Evolutionary conservation across 64 coral and sea anemone species (phyloP), one percentile per base, ranked within the genome.

Genomic region (Montipora capricornis): DNA sequence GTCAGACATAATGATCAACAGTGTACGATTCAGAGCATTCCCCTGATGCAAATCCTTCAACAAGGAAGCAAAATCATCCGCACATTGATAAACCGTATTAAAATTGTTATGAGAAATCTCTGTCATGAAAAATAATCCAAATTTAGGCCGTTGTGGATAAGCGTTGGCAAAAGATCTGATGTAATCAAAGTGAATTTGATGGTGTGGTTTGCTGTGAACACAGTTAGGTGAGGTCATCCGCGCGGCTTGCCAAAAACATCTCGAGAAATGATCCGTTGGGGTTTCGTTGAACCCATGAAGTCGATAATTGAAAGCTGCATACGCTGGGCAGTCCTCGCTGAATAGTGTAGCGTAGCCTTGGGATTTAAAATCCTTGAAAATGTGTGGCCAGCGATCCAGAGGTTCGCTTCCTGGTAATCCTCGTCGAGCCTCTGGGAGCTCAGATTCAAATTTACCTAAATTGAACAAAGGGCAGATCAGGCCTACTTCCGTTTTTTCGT

Each of bases 211-310:
- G 48, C 85, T 78, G 20, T 84, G 68, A 20, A 99, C 89, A 69
- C 98, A 99, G 44, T 92, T 76, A 5, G 79, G 61, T 14, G 77
- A 87, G 2, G 95, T 99, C 12, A 79, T 26, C 46, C 73, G 64
- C 1, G 98, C 98, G 1, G 95, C 92, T 47, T 92, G 78, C 98
- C 98, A 99, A 26, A 99, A 99, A 64, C 91, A 94, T 52, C 98
- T 90, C 6, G 88, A 82, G 61, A 94, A 99, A 55, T 99, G 98
- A 73, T 99, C 98, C 4, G 98, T 92, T 12, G 98, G 98, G 1
- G 98, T 89, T 2, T 96, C 80, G 24, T 83, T 96, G 60, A 99
- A 99, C 8, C 98, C 98, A 15, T 95, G 89, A 11, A 99, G 73
- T 14, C 98, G 95, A 52, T 99, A 99, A 76, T 89, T 99, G 15